Conservation (phyloP, 2,113 vertebrate species). For the Empidonax alnorum region DNA sequence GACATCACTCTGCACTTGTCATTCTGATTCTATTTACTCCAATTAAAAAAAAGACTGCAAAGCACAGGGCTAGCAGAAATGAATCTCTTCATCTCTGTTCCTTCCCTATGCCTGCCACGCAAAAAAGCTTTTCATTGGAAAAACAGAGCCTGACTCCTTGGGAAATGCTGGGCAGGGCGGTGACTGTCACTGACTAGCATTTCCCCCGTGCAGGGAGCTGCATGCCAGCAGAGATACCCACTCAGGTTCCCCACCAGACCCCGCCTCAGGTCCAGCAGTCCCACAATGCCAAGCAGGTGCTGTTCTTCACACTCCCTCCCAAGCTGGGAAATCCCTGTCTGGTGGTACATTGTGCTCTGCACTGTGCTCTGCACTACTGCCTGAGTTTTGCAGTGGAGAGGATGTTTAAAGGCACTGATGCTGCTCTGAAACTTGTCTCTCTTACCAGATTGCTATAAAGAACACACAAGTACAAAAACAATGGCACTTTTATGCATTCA, state of each 20-base stretch:
- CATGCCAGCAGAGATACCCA: neutral
- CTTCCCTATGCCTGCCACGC: accelerated
- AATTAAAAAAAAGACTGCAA: constrained; percentile 47
- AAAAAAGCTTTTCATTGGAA: neutral
- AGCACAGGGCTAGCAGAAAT: constrained; percentile 24
- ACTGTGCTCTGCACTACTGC: neutral
- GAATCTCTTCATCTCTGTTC: neutral
- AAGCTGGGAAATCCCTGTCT: neutral
- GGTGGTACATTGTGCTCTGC: neutral
- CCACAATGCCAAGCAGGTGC: accelerated
- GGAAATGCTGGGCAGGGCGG: neutral
- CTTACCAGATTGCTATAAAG: neutral
- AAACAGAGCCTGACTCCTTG: neutral
- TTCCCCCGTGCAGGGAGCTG: neutral
- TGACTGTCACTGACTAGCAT: neutral
- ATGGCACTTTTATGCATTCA: neutral
- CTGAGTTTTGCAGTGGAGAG: neutral
- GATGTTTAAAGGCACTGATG: neutral
- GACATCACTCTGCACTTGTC: constrained; percentile 53
- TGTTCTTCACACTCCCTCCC: neutral
- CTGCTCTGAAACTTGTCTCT: neutral
- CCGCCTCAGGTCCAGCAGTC: neutral
- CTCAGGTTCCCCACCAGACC: neutral
- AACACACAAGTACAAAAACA: neutral
- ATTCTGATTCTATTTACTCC: constrained; percentile 43